Evolutionary conservation across 2,113 vertebrate genomes (phyloP), one percentile per base, ranked within the genome.

Genomic region (Hippocampus comes): DNA sequence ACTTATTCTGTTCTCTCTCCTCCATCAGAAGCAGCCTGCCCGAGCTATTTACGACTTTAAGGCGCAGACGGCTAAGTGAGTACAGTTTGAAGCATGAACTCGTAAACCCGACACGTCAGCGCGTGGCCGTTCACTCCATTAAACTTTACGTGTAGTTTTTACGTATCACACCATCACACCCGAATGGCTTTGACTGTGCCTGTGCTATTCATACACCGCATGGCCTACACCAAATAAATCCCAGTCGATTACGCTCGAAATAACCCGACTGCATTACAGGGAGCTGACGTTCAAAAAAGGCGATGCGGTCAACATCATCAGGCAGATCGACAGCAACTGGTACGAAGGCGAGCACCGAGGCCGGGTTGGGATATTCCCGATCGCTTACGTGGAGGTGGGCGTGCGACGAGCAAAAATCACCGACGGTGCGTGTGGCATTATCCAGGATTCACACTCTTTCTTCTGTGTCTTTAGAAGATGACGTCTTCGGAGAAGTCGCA

Each of bases 301-400:
- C 48, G 96, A 98, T 69, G 94, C 95, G 1, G 92, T 99, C 77
- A 97, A 96, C 89, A 96, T 99, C 91, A 94, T 98, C 92, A 94
- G 97, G 88, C 97, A 97, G 91, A 96, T 99, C 70, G 97, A 99
- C 93, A 95, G 93, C 81, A 99, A 99, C 90, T 99, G 97, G 97
- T 99, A 96, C 70, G 97, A 99, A 82, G 97, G 97, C 73, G 97
- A 99, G 74, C 95, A 96, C 76, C 92, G 92, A 0, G 97, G 96
- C 68, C 91, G 91, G 81, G 93, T 98, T 67, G 97, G 97, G 73
- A 99, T 99, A 82, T 96, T 99, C 70, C 97, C 97, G 1, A 95
- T 99, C 89, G 96, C 97, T 0, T 99, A 99, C 1, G 95, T 99
- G 1, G 96, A 99, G 94, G 97, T 98, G 51, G 63, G 9, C 53